These are phyloP conservation scores for Leucopsar rothschildi DNA, from an alignment of 2,113 vertebrate genomes.

Conservation along the genomic window DNA sequence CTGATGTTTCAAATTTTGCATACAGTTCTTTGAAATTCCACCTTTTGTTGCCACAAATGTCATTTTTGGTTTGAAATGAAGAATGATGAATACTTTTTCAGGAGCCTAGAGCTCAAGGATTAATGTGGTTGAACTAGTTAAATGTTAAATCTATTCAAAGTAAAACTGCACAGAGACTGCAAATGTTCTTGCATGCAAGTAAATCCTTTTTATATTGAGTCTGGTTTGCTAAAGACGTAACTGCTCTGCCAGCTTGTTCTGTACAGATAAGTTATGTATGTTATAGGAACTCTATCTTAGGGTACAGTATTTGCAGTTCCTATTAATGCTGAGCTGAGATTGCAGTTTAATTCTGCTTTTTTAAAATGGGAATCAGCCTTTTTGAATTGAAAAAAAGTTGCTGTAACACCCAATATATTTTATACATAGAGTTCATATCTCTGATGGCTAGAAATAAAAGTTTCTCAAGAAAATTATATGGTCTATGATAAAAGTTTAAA, in stretches of 20 bases:
- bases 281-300: not conserved
- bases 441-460: not conserved
- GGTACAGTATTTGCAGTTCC: not conserved
- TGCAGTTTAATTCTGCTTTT: conserved; percentile 17
- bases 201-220: conserved; percentile 60
- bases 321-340: conserved; percentile 18
- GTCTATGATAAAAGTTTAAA: not conserved
- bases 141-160: conserved; percentile 63
- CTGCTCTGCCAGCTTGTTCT: conserved; percentile 37
- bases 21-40: conserved; percentile 15
- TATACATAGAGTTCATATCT: not conserved
- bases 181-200: conserved; percentile 39
- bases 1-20: conserved; percentile 40
- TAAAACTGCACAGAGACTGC: conserved; percentile 24
- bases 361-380: not conserved
- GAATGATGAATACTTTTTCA: conserved; percentile 25
- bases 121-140: conserved; percentile 47
- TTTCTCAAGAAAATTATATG: not conserved
- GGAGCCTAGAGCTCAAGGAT: conserved; percentile 28
- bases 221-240: conserved; percentile 12
- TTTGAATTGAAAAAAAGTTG: not conserved
- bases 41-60: conserved; percentile 39
- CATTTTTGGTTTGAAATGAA: conserved; percentile 21
- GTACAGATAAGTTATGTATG: conserved; percentile 39
- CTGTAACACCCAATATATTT: not conserved